Evolutionary conservation across 1,140 invertebrate species (phyloP).

Genomic region (Drosophila triauraria): DNA sequence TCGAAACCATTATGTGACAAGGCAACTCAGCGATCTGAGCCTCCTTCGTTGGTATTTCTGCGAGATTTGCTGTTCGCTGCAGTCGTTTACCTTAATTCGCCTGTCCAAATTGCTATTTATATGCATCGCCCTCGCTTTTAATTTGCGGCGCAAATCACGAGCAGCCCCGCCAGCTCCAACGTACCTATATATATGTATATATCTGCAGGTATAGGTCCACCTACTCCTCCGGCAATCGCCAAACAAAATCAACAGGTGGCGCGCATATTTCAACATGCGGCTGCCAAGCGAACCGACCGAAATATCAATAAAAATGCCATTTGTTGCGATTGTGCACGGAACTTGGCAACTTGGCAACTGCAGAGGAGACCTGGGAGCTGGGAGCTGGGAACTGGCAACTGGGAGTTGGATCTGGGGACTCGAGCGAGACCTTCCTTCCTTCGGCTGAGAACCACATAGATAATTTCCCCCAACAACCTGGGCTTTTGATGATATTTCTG

Average conservation of each 20-base stretch:
- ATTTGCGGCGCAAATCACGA: conserved; percentile 80
- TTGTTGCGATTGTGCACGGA: conserved; percentile 78
- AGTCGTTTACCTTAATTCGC: conserved; percentile 80
- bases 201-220: conserved; percentile 28
- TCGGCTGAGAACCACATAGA: conserved; percentile 65
- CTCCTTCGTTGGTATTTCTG: conserved; percentile 22
- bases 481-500: conserved; percentile 48
- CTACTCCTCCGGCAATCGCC: conserved; percentile 58
- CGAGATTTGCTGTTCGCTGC: conserved; percentile 42
- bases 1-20: conserved; percentile 66
- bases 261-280: conserved; percentile 81
- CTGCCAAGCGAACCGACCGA: conserved; percentile 70
- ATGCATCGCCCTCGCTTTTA: conserved; percentile 81
- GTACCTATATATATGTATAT: conserved; percentile 1
- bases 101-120: conserved; percentile 82
- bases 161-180: conserved; percentile 29
- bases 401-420: neutral
- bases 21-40: conserved; percentile 44
- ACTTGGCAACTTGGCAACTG: conserved; percentile 11
- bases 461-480: conserved; percentile 61
- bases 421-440: conserved; percentile 4
- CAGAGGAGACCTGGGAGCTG: conserved; percentile 14
- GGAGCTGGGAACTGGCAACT: conserved; percentile 12
- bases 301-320: conserved; percentile 84
- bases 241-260: conserved; percentile 82